Base-by-base conservation (phyloP, 2,113 vertebrate species). In the Passer montanus region DNA sequence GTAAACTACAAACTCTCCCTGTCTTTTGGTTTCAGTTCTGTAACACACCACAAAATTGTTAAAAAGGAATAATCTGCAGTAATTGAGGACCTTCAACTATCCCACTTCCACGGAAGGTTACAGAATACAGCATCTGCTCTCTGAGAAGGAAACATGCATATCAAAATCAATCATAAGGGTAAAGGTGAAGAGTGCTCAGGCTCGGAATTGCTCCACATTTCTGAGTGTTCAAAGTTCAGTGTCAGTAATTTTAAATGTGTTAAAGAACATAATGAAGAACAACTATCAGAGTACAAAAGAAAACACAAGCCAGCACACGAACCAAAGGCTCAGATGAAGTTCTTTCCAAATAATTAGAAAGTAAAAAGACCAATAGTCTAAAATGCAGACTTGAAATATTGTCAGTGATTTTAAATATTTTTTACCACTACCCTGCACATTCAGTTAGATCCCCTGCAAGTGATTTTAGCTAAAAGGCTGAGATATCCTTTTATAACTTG, bases 351-450 rank as follows among this genome's bases (percentile, higher is more conserved):
- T 44, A 62, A 37, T 13, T 24, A 66, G 39, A 62, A 91, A 77
- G 27, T 7, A 27, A 73, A 84, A 94, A 59, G 50, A 1, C 3
- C 4, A 60, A 69, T 49, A 39, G 62, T 86, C 72, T 89, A 94
- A 93, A 87, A 77, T 14, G 22, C 6, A 67, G 78, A 47, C 13
- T 37, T 81, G 78, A 85, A 94, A 94, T 77, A 80, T 10, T 91
- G 15, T 39, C 50, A 77, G 33, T 27, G 37, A 66, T 94, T 94
- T 94, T 39, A 94, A 94, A 86, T 24, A 89, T 37, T 92, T 95
- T 86, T 86, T 53, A 44, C 17, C 35, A 41, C 53, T 93, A 92
- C 33, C 20, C 81, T 81, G 78, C 70, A 95, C 74, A 91, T 35
- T 74, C 50, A 41, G 30, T 89, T 75, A 91, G 50, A 92, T 76